Evolutionary conservation across 2,888 invertebrate species (phyloP).

Genomic region (Leucophenga maculata): DNA sequence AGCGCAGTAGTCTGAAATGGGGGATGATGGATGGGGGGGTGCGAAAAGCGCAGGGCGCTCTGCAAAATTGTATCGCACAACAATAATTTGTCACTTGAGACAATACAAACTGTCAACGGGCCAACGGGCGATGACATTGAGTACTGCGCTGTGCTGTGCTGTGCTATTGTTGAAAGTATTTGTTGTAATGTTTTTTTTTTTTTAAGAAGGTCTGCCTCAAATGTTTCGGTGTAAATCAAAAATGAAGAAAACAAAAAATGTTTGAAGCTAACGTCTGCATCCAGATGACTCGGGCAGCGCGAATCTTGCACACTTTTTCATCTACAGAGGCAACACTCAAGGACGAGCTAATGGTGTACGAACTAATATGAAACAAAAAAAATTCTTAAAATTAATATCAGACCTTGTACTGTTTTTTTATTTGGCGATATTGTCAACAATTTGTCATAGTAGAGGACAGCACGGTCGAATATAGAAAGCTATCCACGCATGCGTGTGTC

Average conservation of each 20-base stretch:
- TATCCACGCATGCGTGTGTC: constrained; percentile 18
- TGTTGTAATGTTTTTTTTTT: neutral
- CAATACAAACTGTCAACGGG: constrained; percentile 28
- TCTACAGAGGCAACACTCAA: no score
- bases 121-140: no score
- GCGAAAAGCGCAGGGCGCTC: neutral
- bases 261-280: no score
- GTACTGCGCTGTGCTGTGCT: no score
- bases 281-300: no score
- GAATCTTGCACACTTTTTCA: no score
- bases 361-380: no score
- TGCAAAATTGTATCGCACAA: constrained; percentile 33
- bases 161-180: neutral
- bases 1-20: neutral
- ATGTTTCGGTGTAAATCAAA: no score
- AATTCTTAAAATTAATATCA: no score
- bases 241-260: no score
- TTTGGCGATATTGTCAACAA: neutral
- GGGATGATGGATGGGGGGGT: neutral
- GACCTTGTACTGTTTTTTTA: neutral
- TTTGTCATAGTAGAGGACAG: constrained; percentile 36
- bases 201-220: no score
- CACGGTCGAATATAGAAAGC: constrained; percentile 21
- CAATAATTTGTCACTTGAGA: constrained; percentile 51
- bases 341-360: no score